Percentiles rank a stretch among this genome's conserved stretches.
Evolutionary conservation across 2,113 vertebrate species (phyloP).

Genomic region (Ochotona princeps): DNA sequence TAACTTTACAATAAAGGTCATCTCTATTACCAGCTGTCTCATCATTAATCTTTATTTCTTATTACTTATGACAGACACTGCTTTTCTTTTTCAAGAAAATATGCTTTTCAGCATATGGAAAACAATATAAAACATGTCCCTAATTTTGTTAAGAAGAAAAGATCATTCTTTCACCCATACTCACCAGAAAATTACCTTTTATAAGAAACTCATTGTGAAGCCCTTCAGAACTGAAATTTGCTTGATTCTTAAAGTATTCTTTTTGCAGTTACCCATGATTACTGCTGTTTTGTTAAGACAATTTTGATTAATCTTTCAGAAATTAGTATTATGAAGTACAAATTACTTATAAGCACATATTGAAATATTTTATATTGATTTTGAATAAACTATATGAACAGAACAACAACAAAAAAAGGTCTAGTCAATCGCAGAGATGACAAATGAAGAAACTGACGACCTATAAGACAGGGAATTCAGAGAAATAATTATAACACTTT

Average conservation of each 20-base stretch:
- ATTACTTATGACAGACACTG: background rate
- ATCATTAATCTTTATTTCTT: conserved; percentile 55
- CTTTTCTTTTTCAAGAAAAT: background rate
- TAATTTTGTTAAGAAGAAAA: background rate
- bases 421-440: no score
- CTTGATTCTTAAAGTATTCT: background rate
- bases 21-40: conserved; percentile 76
- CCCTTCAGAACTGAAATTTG: background rate
- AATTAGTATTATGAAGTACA: conserved; percentile 13
- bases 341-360: conserved; percentile 47
- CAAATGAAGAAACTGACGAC: no score
- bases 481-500: no score
- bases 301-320: conserved; percentile 41
- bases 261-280: background rate
- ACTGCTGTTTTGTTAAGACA: background rate
- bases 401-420: no score
- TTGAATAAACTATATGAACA: conserved; percentile 64
- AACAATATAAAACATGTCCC: background rate
- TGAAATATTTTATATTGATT: conserved; percentile 62
- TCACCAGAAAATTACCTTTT: background rate
- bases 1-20: conserved; percentile 81
- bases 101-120: background rate
- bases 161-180: background rate
- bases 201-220: background rate
- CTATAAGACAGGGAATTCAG: no score